Conservation (phyloP, 2,888 invertebrate genomes). For the Leptogaster cylindrica region DNA sequence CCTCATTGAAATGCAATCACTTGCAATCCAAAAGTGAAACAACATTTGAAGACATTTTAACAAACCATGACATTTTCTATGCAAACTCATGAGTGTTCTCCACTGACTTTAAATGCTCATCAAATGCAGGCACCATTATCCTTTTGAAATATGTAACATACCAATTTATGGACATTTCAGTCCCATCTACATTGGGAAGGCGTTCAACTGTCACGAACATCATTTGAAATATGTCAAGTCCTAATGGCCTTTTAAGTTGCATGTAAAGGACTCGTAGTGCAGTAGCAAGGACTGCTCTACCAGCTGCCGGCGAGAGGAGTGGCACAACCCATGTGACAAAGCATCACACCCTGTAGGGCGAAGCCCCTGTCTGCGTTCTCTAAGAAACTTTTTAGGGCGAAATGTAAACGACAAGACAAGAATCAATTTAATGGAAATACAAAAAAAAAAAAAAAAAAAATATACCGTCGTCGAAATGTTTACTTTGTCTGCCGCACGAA, state of each 20-base stretch:
- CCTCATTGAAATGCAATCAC: too few species aligned
- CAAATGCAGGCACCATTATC: slow-evolving; percentile 16
- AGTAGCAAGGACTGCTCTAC: slow-evolving; percentile 24
- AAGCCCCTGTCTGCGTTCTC: slow-evolving; percentile 16
- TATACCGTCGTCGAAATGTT: neutral
- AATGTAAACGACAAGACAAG: slow-evolving; percentile 26
- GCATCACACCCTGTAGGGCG: slow-evolving; percentile 4
- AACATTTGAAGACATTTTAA: too few species aligned
- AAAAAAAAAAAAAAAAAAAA: too few species aligned
- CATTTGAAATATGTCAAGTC: slow-evolving; percentile 34
- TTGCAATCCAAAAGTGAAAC: too few species aligned
- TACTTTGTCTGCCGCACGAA: neutral
- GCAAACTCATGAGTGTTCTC: too few species aligned
- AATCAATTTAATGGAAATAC: slow-evolving; percentile 29
- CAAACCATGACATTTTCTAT: too few species aligned
- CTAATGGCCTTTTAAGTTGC: slow-evolving; percentile 37
- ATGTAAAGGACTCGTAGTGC: slow-evolving; percentile 26
- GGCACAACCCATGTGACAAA: slow-evolving; percentile 10
- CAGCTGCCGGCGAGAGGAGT: neutral
- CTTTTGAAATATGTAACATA: slow-evolving; percentile 34
- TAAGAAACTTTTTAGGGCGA: slow-evolving; percentile 27
- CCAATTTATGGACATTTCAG: slow-evolving; percentile 24
- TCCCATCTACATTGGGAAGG: slow-evolving; percentile 19
- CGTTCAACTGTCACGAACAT: slow-evolving; percentile 34
- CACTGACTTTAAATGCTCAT: slow-evolving; percentile 10